Conservation (phyloP, 2,113 vertebrate species). For the Semnornis frantzii region DNA sequence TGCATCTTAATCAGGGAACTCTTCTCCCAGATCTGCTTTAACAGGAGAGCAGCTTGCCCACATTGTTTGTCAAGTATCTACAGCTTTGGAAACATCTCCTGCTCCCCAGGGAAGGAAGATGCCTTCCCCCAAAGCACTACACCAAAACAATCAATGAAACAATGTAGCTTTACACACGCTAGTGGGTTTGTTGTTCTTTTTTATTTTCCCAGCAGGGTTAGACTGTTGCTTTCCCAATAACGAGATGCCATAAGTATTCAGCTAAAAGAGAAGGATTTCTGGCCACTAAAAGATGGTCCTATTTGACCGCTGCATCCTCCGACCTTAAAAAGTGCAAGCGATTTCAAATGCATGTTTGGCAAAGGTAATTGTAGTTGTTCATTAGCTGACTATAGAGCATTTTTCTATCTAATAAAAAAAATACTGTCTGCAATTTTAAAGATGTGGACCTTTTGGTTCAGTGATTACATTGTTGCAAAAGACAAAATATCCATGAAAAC, state of each 20-base stretch:
- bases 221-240: not conserved
- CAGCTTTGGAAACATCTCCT: not conserved
- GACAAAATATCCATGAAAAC: not conserved
- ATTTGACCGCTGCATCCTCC: not conserved
- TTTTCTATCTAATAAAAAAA: not conserved
- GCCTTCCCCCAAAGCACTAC: not conserved
- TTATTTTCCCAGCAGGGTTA: not conserved
- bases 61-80: constrained; percentile 22
- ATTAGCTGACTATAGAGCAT: not conserved
- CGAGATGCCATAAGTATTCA: not conserved
- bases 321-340: not conserved
- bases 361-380: not conserved
- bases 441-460: not conserved
- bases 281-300: not conserved
- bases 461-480: not conserved
- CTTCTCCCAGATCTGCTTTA: not conserved
- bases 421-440: not conserved
- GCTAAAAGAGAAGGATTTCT: not conserved
- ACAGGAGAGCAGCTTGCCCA: not conserved
- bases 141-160: not conserved
- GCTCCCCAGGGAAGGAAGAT: not conserved
- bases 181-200: too few species aligned
- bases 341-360: not conserved
- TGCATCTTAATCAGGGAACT: constrained; percentile 14
- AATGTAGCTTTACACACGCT: not conserved